Base-by-base conservation (phyloP, 2,888 invertebrate species). In the Pollenia amentaria region DNA sequence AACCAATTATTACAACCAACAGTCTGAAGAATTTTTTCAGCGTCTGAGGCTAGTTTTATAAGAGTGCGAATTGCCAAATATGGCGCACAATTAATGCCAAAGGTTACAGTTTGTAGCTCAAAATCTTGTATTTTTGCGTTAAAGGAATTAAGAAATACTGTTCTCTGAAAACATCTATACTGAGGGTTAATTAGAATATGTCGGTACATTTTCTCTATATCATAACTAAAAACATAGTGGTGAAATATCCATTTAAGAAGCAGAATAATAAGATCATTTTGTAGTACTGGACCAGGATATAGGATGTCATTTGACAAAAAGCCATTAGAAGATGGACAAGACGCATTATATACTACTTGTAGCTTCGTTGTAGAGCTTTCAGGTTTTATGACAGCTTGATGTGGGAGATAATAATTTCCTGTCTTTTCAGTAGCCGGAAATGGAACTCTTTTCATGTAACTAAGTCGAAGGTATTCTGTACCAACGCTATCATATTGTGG, bases 381-480 rank as follows among this genome's bases (percentile, higher is more conserved):
- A 29, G 29, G 48, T 10, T 48, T 67, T 7, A 48, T 9, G 1
- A 60, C 38, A 7, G 40, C 38, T 4, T 60, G 38, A 8, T 60
- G 38, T 29, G 60, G 60, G 38, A 60, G n/a, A 40, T 60, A 40
- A 29, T 60, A 40, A n/a, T n/a, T n/a, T n/a, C n/a, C n/a, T n/a
- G n/a, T n/a, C n/a, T 21, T 21, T 21, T 21, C 21, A 21, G 21
- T 1, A 21, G 21, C 21, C 21, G 21, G 21, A 21, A 21, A 16
- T 6, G 51, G n/a, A 51, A 51, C 16, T 7, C n/a, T 51, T 51
- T 51, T 51, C n/a, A 51, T 51, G 6, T 51, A 7, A n/a, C n/a
- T 51, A 4, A 51, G 51, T 4, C 16, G n/a, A 16, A n/a, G 16
- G 7, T 51, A n/a, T 51, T 51, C 51, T 6, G 16, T 6, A 16